Evolutionary conservation across 2,113 vertebrate genomes (phyloP).

Genomic region (Mobula hypostoma): DNA sequence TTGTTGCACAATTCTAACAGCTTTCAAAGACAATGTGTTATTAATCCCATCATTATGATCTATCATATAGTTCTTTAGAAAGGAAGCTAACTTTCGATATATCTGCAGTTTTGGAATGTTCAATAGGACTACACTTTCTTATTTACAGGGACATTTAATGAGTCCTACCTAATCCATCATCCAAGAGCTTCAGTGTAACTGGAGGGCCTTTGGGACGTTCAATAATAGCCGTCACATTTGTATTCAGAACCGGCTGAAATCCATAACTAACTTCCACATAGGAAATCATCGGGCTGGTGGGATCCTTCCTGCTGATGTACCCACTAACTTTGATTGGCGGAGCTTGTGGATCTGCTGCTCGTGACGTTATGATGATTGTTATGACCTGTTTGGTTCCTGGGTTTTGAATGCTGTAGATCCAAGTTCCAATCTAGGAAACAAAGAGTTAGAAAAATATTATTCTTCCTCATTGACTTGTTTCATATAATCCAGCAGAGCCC

Average conservation of each 20-base stretch:
- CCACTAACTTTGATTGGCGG: constrained; percentile 46
- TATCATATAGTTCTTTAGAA: neutral
- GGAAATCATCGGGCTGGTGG: constrained; percentile 46
- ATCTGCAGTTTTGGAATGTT: neutral
- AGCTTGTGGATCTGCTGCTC: constrained; percentile 44
- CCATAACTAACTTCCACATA: constrained; percentile 54
- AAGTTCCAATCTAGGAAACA: constrained; percentile 49
- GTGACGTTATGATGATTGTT: constrained; percentile 50
- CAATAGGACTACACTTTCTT: neutral
- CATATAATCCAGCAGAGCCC: neutral
- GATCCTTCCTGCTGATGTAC: constrained; percentile 45
- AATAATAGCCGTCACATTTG: constrained; percentile 52
- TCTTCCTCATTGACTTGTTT: no score
- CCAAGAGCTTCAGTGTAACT: constrained; percentile 47
- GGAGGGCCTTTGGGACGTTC: constrained; percentile 45
- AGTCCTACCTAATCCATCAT: constrained; percentile 57
- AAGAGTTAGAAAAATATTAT: neutral
- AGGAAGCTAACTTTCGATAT: neutral
- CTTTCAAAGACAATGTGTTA: neutral
- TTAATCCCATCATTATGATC: neutral
- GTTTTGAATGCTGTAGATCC: constrained; percentile 53
- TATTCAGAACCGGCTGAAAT: constrained; percentile 49
- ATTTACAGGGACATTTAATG: neutral
- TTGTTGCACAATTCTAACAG: neutral
- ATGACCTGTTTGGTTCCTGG: constrained; percentile 47